Evolutionary conservation across 2,113 vertebrate species (phyloP), one percentile per base, ranked within the genome.

Genomic region (Colinus virginianus): DNA sequence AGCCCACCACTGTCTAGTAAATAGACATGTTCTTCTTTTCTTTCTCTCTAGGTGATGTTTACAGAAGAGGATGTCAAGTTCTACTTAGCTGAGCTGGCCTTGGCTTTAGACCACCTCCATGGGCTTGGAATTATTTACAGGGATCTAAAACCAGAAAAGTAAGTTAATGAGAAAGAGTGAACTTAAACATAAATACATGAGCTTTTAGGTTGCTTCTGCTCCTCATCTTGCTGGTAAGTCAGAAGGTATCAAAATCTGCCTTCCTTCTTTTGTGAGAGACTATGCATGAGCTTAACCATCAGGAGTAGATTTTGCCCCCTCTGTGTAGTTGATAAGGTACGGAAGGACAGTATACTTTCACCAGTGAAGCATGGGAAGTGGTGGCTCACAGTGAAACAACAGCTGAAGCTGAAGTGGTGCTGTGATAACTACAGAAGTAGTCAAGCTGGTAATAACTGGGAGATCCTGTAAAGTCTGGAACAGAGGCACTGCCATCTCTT

Each of bases 11-110:
- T 38, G 7, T 23, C 38, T 34, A 83, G 48, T 90, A 74, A 91
- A 42, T 43, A 26, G 15, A 16, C 4, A 2, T 32, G 36, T 42
- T 61, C 55, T 96, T 88, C 69, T 95, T 21, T 88, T 83, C 59
- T 32, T 89, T 69, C 46, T 84, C 23, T 7, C 76, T n/a, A 99
- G 98, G 98, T 99, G 51, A 99, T 99, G 98, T 99, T 99, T 97
- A 99, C 98, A 2, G 98, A 99, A 95, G 98, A 99, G 87, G 98
- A 99, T 42, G 98, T 98, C 91, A 99, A 99, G 95, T 98, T 98
- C 96, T 99, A 99, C 94, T 91, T 99, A 96, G 98, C 98, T 43
- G 98, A 99, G 93, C 96, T 99, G 94, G 98, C 98, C 80, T 93
- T 99, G 96, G 98, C 98, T 1, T 89, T 99, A 72, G 98, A 98